A percentile compares a stretch with the other conserved stretches of the same genome.
These are phyloP conservation scores for Arrhopalites spinosus DNA, from an alignment of 2,888 invertebrate species.

Conservation along the genomic window DNA sequence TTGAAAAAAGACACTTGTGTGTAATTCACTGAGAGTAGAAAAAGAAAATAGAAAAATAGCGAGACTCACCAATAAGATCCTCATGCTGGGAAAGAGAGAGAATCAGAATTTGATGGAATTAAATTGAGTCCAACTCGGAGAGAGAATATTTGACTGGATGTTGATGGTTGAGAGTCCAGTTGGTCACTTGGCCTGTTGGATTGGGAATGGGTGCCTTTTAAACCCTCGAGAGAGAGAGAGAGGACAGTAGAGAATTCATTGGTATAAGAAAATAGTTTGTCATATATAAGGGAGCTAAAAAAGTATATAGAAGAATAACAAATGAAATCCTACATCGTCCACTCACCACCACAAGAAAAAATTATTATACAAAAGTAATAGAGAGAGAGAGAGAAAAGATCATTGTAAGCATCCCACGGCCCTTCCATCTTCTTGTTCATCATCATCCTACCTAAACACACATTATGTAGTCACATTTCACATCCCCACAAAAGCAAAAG, in stretches of 20 bases:
- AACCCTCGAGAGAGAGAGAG: constrained; percentile 29
- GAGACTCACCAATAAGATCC: constrained; percentile 41
- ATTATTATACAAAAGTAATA: not conserved
- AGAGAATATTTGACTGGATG: constrained; percentile 19
- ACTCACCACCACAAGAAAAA: not conserved
- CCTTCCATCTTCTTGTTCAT: too few species aligned
- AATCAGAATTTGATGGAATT: not conserved
- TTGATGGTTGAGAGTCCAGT: constrained; percentile 29
- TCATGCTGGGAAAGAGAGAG: constrained; percentile 27
- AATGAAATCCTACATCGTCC: not conserved
- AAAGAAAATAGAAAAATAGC: not conserved
- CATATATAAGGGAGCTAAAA: too few species aligned
- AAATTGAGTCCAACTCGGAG: not conserved
- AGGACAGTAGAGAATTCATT: too few species aligned
- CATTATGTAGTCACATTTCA: too few species aligned
- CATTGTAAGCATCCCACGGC: not conserved
- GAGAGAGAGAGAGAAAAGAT: not conserved
- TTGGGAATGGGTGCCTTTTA: constrained; percentile 35
- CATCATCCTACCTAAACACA: too few species aligned
- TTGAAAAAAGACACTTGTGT: not conserved
- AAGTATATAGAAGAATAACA: constrained; percentile 6
- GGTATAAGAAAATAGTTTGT: too few species aligned
- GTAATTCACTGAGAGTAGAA: not conserved
- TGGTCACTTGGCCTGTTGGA: constrained; percentile 41
- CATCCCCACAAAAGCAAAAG: too few species aligned